A percentile compares a stretch with the other conserved stretches of the same genome.
These are phyloP conservation scores for Rhamphomyia laevipes DNA, from an alignment of 2,888 invertebrate genomes.

Conservation along the genomic window DNA sequence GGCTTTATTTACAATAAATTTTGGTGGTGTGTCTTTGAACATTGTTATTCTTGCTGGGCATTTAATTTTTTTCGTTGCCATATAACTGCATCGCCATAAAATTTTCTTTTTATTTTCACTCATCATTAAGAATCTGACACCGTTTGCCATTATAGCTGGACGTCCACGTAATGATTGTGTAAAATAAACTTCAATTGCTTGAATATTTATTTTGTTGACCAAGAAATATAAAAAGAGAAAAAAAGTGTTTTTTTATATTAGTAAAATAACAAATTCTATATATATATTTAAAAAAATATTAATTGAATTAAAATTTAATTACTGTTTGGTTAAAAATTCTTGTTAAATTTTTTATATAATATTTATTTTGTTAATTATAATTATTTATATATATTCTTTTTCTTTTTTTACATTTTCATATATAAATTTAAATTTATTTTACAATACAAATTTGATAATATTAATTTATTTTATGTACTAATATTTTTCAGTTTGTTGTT, in stretches of 20 bases:
- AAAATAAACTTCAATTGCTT: constrained; percentile 32
- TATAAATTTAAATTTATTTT: too few relatives aligned
- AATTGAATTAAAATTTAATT: too few relatives aligned
- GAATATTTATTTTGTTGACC: constrained; percentile 24
- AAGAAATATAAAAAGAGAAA: background rate
- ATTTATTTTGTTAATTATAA: background rate
- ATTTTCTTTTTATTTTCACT: constrained; percentile 37
- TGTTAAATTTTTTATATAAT: constrained; percentile 4
- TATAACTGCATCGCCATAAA: constrained; percentile 37
- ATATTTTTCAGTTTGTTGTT: background rate
- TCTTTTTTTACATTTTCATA: constrained; percentile 1
- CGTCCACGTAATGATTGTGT: constrained; percentile 36
- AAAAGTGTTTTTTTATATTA: constrained; percentile 10
- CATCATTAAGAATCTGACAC: constrained; percentile 37
- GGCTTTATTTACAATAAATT: constrained; percentile 35
- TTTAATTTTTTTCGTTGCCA: constrained; percentile 38
- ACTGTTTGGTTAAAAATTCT: constrained; percentile 1
- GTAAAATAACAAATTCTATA: background rate
- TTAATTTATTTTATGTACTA: constrained; percentile 6
- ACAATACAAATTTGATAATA: too few relatives aligned
- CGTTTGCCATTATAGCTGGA: constrained; percentile 38
- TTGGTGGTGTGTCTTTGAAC: constrained; percentile 36
- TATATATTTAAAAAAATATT: too few relatives aligned
- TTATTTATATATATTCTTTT: background rate
- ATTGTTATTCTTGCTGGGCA: constrained; percentile 37